Conservation (phyloP, 2,113 vertebrate genomes). For the Prunella fulvescens region DNA sequence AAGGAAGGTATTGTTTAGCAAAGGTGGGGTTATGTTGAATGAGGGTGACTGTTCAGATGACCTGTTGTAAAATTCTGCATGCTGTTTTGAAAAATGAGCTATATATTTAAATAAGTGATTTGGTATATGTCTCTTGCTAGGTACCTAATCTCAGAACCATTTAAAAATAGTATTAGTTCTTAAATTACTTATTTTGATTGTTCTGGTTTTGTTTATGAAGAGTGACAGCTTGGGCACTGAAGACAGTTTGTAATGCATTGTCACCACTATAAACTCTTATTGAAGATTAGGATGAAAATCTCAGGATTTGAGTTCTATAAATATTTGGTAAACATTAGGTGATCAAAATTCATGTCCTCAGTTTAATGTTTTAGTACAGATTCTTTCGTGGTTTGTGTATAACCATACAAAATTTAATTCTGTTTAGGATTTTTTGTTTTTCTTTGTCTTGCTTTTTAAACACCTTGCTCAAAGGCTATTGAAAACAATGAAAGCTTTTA, state of each 20-base stretch:
- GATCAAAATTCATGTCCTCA: background rate
- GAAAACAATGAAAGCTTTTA: background rate
- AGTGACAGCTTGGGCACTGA: background rate
- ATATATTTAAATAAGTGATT: background rate
- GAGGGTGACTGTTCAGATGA: background rate
- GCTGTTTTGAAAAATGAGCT: background rate
- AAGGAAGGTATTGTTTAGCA: background rate
- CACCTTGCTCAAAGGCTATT: background rate
- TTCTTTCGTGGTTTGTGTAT: background rate
- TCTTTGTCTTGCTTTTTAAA: background rate
- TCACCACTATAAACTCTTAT: background rate
- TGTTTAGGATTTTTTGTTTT: background rate
- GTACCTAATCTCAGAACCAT: background rate
- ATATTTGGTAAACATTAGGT: background rate
- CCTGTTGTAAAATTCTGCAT: background rate
- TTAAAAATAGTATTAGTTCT: background rate
- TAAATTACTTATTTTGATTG: background rate
- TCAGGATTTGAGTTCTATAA: constrained; percentile 30
- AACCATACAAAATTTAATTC: background rate
- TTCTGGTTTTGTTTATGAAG: background rate
- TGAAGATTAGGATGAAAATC: constrained; percentile 40
- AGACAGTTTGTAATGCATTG: background rate
- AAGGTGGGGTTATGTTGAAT: background rate
- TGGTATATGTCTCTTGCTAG: background rate
- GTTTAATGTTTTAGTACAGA: background rate